Base-by-base conservation (phyloP, 2,797 vertebrate species). In the Hyperoplus immaculatus region DNA sequence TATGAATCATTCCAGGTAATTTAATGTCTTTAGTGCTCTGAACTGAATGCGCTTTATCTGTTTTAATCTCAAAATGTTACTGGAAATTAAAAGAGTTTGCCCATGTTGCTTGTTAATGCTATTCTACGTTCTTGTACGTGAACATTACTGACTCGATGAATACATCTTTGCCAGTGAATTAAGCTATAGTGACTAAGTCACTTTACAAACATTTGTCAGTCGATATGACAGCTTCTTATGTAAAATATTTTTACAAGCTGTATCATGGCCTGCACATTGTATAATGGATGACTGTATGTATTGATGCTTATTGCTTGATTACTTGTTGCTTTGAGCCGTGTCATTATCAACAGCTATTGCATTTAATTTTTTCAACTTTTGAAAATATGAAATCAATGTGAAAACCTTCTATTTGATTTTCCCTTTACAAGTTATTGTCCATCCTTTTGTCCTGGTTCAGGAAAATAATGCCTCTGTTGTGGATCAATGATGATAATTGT, bases 1-100 rank as follows among this genome's bases (percentile, higher is more conserved):
- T 18, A 67, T 53, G 15, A 74, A 66, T 77, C 73, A 88, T 88
- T 90, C 89, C 84, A 79, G 16, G 21, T 75, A 15, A 79, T 82
- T 62, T 65, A 12, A 57, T 64, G 54, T 80, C 62, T 55, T n/a
- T 39, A 3, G 76, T 62, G 60, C 49, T 29, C 38, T 54, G 49
- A 58, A 55, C 6, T 29, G 29, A 29, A 29, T 66, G 45, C 68
- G 51, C 59, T 50, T 56, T 55, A 6, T 66, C 12, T 39, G 14
- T 68, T 84, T 72, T 62, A 61, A 67, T 46, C 45, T 75, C 16
- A 59, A 29, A 8, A 69, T 60, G 8, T 53, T 61, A 16, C 63
- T 72, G 45, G n/a, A 65, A 72, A 49, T 64, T 9, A 18, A 54
- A 68, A 57, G 71, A 56, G 39, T 14, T 65, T 60, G 45, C 36